These are phyloP conservation scores for Eledona agricola DNA, from an alignment of 2,888 invertebrate species.

Conservation along the genomic window DNA sequence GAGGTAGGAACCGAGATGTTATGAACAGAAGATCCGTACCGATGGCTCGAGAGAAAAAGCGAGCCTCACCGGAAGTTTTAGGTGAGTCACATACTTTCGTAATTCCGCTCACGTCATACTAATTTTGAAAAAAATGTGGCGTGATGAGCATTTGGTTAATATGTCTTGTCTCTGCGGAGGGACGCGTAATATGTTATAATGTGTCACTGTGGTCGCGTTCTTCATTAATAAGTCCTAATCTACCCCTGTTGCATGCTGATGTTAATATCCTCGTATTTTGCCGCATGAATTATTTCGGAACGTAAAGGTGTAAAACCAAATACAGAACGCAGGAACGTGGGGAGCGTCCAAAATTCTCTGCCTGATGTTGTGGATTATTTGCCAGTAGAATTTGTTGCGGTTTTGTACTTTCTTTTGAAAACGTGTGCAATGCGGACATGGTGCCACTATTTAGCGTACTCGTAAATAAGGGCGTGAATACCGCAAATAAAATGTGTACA, in stretches of 20 bases:
- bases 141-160: slow-evolving; percentile 17
- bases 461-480: too few species aligned
- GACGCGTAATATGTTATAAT: slow-evolving; percentile 40
- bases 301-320: too few species aligned
- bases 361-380: slow-evolving; percentile 1
- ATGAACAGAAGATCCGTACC: slow-evolving; percentile 58
- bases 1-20: slow-evolving; percentile 52
- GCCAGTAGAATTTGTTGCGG: slow-evolving; percentile 9
- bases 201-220: slow-evolving; percentile 40
- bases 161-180: slow-evolving; percentile 10
- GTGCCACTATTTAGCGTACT: too few species aligned
- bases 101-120: too few species aligned
- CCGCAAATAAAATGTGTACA: too few species aligned
- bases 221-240: slow-evolving; percentile 38
- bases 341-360: too few species aligned
- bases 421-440: too few species aligned
- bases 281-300: too few species aligned
- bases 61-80: slow-evolving; percentile 59
- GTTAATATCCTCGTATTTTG: slow-evolving; percentile 18
- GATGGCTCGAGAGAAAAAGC: slow-evolving; percentile 62
- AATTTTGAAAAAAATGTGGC: slow-evolving; percentile 9
- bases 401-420: slow-evolving; percentile 8
- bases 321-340: too few species aligned
- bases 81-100: too few species aligned
- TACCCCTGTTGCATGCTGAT: slow-evolving; percentile 37